Conservation (phyloP, 2,113 vertebrate species). For the Rynchops niger region DNA sequence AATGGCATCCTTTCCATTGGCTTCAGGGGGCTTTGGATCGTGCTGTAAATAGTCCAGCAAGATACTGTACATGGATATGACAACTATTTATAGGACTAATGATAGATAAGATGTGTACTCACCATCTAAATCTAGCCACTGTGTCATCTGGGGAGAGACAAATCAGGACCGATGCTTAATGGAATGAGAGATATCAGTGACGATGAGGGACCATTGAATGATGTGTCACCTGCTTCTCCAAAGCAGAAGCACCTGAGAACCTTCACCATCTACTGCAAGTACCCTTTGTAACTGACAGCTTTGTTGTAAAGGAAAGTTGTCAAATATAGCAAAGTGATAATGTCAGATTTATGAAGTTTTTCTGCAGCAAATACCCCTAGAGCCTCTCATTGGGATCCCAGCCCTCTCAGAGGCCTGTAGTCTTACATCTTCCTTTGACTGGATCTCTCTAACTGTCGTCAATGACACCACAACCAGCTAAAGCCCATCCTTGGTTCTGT, state of each 20-base stretch:
- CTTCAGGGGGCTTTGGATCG: neutral
- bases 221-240: neutral
- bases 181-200: neutral
- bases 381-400: neutral
- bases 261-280: neutral
- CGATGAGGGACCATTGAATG: neutral
- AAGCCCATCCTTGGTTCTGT: neutral
- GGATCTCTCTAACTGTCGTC: neutral
- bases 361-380: neutral
- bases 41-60: slow-evolving; percentile 11
- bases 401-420: neutral
- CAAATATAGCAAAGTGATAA: neutral
- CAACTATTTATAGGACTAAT: slow-evolving; percentile 42
- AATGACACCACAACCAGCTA: neutral
- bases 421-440: neutral
- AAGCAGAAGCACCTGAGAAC: slow-evolving; percentile 26
- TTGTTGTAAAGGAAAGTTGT: neutral
- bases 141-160: slow-evolving; percentile 34
- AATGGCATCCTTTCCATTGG: slow-evolving; percentile 21
- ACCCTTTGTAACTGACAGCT: neutral
- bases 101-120: slow-evolving; percentile 42
- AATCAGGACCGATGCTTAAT: slow-evolving; percentile 13
- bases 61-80: slow-evolving; percentile 43
- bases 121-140: slow-evolving; percentile 40
- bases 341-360: neutral